phyloP scores from a whole-genome alignment of 2,113 vertebrate species.

The Athene noctua region DNA sequence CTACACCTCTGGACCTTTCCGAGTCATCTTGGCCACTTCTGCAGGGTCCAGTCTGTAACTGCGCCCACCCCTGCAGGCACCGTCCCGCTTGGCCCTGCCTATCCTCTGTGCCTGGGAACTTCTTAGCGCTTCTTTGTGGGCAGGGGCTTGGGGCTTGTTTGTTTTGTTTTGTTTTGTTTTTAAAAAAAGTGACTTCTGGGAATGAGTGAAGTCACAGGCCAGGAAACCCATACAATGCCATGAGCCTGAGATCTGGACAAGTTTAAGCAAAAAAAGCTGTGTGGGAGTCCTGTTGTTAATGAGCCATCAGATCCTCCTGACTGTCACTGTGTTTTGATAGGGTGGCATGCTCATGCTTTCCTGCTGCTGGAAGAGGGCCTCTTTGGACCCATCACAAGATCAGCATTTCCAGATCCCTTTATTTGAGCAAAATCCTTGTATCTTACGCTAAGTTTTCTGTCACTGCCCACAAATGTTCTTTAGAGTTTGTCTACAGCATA shows the following conservation, averaged over 20 bases:
- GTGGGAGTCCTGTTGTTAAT: background rate
- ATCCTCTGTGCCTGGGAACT: background rate
- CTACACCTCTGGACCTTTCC: background rate
- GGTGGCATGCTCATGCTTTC: background rate
- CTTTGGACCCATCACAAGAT: background rate
- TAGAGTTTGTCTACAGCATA: background rate
- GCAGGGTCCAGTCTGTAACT: rapidly evolving
- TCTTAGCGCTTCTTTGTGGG: background rate
- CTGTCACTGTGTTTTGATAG: background rate
- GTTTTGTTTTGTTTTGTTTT: background rate
- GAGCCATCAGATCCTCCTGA: background rate
- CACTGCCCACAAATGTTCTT: background rate
- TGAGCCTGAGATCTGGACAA: background rate
- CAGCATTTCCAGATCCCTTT: background rate
- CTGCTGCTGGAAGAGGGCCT: background rate
- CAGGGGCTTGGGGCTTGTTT: background rate
- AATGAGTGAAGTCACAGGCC: background rate
- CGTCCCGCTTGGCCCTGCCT: background rate
- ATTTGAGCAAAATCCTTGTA: background rate
- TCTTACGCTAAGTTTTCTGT: background rate
- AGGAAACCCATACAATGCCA: background rate
- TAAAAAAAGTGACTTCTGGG: background rate
- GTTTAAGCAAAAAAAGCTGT: background rate
- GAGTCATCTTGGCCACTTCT: background rate
- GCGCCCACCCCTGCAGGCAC: background rate